phyloP scores from a whole-genome alignment of 2,113 vertebrate genomes.

The Dryoscopus gambensis region DNA sequence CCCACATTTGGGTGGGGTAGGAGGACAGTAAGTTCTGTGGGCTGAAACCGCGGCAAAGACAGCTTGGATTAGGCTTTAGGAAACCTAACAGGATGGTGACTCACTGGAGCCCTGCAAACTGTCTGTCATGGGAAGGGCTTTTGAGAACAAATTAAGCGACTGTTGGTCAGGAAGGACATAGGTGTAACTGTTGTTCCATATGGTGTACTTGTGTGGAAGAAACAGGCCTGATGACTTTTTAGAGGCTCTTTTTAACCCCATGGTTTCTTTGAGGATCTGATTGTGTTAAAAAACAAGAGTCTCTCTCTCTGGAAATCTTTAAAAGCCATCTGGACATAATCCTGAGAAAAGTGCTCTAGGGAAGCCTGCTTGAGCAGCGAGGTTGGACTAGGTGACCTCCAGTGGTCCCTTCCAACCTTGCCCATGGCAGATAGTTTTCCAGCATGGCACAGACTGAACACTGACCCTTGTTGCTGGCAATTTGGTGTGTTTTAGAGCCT shows the following conservation, averaged over 20 bases:
- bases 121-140: not conserved
- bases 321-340: not conserved
- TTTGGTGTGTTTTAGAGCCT: not conserved
- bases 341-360: not conserved
- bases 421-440: not conserved
- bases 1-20: not conserved
- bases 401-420: not conserved
- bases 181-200: not conserved
- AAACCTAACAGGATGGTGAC: not conserved
- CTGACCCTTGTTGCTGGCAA: not conserved
- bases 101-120: not conserved
- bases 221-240: not conserved
- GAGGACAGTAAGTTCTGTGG: not conserved
- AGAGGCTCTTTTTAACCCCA: not conserved
- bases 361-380: not conserved
- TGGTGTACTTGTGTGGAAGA: not conserved
- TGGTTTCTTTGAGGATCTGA: not conserved
- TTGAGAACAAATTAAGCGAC: not conserved
- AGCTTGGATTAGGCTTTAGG: not conserved
- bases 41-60: not conserved
- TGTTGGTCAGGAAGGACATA: not conserved
- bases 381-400: not conserved
- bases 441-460: not conserved
- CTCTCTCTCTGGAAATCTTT: not conserved
- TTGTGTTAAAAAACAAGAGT: not conserved